A percentile compares a stretch with the other conserved stretches of the same genome.
Conservation (phyloP, 2,888 invertebrate species). For the Fragum whitleyi region DNA sequence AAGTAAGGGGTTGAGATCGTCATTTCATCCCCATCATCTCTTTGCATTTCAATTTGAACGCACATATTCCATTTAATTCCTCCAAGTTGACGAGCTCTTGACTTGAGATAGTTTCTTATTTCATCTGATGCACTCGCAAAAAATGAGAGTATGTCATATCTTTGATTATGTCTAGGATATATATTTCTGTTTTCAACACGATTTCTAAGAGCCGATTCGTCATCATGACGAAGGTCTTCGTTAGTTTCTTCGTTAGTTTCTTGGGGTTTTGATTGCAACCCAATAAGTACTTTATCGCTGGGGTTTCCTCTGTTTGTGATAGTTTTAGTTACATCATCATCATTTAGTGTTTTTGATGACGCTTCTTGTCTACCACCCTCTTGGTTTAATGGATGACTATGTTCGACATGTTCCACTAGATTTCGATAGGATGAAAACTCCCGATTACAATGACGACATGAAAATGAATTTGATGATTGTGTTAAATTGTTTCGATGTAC, state of each 20-base stretch:
- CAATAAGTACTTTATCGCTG: background rate
- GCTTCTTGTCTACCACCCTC: slow-evolving; percentile 5
- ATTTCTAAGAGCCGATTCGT: slow-evolving; percentile 26
- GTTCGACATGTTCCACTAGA: slow-evolving; percentile 18
- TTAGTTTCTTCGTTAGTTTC: slow-evolving; percentile 3
- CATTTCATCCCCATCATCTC: slow-evolving; percentile 42
- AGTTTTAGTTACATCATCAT: background rate
- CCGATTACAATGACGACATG: slow-evolving; percentile 25
- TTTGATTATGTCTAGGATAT: slow-evolving; percentile 32
- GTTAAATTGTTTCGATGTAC: slow-evolving; percentile 5
- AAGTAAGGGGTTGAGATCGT: slow-evolving; percentile 29
- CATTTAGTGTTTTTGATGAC: background rate
- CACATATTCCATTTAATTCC: slow-evolving; percentile 56
- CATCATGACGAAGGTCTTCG: background rate
- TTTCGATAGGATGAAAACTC: background rate
- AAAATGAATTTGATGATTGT: background rate
- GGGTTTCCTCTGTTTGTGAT: too few relatives aligned
- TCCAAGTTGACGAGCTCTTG: slow-evolving; percentile 7
- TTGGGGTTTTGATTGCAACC: background rate
- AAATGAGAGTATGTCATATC: slow-evolving; percentile 46
- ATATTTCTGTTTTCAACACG: slow-evolving; percentile 29
- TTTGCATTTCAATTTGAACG: slow-evolving; percentile 53
- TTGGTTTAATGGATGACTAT: slow-evolving; percentile 15
- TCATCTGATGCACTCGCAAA: slow-evolving; percentile 25
- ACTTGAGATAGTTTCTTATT: background rate